phyloP scores from a whole-genome alignment of 37 sponge, comb jelly and placozoan genomes.

The Spongilla lacustris region DNA sequence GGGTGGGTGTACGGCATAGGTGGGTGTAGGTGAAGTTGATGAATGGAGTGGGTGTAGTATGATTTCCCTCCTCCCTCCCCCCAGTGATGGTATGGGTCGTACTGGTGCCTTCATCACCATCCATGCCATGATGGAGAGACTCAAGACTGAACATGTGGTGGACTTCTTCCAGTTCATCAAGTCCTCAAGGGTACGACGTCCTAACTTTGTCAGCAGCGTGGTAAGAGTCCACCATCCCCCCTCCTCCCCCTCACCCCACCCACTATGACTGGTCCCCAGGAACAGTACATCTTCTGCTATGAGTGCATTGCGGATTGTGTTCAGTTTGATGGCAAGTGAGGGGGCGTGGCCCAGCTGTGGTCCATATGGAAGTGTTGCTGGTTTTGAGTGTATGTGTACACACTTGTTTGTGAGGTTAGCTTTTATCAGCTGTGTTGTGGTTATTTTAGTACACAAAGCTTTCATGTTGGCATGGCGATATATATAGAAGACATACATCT shows the following conservation, averaged over 20 bases:
- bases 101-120: slow-evolving; percentile 35
- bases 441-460: no score
- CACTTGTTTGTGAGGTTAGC: no score
- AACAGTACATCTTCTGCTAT: not conserved
- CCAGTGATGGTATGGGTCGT: slow-evolving; percentile 47
- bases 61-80: not conserved
- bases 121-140: slow-evolving; percentile 10
- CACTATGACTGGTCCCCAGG: not conserved
- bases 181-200: not conserved
- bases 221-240: not conserved
- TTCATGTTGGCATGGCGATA: not conserved
- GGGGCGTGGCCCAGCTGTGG: no score
- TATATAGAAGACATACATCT: not conserved
- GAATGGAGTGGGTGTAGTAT: not conserved
- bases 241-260: not conserved
- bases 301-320: not conserved
- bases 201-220: not conserved
- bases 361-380: no score
- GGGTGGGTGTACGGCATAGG: not conserved
- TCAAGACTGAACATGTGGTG: not conserved
- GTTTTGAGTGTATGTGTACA: no score
- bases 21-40: no score
- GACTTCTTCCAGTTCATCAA: slow-evolving; percentile 1
- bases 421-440: not conserved
- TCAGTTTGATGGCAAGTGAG: not conserved